A percentile compares a stretch with the other conserved stretches of the same genome.
phyloP scores from a whole-genome alignment of 2,113 vertebrate genomes.

The Pelecanoides urinatrix region DNA sequence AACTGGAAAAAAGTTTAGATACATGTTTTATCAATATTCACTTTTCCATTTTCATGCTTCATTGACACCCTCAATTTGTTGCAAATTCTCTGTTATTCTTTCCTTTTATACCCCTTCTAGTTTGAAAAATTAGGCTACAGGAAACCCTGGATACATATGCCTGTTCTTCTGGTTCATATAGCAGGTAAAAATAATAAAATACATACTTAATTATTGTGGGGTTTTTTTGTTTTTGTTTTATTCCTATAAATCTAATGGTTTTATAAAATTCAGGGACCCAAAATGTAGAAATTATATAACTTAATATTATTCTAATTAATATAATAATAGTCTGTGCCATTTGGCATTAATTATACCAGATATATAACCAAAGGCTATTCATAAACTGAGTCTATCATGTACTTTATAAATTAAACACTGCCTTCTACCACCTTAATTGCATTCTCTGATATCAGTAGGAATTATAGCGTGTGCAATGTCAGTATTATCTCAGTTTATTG shows the following conservation, averaged over 20 bases:
- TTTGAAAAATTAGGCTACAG: constrained; percentile 89
- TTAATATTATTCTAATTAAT: background rate
- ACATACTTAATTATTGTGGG: background rate
- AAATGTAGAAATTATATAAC: background rate
- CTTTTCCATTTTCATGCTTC: background rate
- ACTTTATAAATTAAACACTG: background rate
- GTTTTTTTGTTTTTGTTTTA: background rate
- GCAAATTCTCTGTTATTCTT: background rate
- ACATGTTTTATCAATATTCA: background rate
- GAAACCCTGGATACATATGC: constrained; percentile 83
- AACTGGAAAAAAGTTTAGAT: background rate
- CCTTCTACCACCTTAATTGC: background rate
- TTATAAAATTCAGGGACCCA: background rate
- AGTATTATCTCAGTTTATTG: background rate
- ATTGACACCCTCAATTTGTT: background rate
- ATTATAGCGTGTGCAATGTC: background rate
- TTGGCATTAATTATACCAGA: background rate
- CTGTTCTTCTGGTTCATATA: constrained; percentile 80
- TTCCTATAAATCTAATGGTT: background rate
- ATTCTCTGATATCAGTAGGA: background rate
- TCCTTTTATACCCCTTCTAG: constrained; percentile 63
- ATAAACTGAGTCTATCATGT: background rate
- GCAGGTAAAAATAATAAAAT: constrained; percentile 77
- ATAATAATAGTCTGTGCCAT: background rate
- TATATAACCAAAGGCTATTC: background rate